A percentile compares a stretch with the other conserved stretches of the same genome.
Conservation (phyloP, 2,888 invertebrate species). For the Marasmarcha lunaedactyla region DNA sequence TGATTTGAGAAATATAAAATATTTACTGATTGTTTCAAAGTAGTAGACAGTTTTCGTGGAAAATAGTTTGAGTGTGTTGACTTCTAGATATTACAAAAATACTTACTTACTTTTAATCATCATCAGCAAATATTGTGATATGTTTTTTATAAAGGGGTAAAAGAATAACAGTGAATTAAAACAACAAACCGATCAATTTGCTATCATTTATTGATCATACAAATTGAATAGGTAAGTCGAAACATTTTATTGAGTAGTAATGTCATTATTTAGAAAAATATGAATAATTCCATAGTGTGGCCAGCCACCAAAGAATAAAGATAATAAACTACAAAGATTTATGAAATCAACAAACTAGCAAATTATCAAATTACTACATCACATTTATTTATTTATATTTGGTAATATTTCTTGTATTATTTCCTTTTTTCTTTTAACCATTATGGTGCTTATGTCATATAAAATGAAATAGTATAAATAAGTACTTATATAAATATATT, state of each 20-base stretch:
- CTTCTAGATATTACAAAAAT: too few relatives aligned
- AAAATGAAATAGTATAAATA: slow-evolving; percentile 3
- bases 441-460: too few relatives aligned
- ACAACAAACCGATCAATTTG: slow-evolving; percentile 38
- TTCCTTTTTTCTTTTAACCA: slow-evolving; percentile 8
- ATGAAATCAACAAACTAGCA: slow-evolving; percentile 17
- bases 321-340: slow-evolving; percentile 16
- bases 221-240: slow-evolving; percentile 57
- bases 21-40: too few relatives aligned
- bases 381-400: slow-evolving; percentile 34
- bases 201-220: slow-evolving; percentile 65
- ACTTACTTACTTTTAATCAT: too few relatives aligned
- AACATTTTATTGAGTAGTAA: slow-evolving; percentile 36
- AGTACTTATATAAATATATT: neutral
- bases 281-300: slow-evolving; percentile 50
- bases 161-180: too few relatives aligned
- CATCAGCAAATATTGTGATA: too few relatives aligned
- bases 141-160: too few relatives aligned
- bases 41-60: too few relatives aligned
- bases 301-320: slow-evolving; percentile 57
- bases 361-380: slow-evolving; percentile 26
- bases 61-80: too few relatives aligned
- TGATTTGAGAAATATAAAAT: too few relatives aligned
- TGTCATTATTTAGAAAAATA: slow-evolving; percentile 46
- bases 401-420: slow-evolving; percentile 18